phyloP scores from a whole-genome alignment of 2,888 invertebrate genomes.

The Lepidochrysops patricia region DNA sequence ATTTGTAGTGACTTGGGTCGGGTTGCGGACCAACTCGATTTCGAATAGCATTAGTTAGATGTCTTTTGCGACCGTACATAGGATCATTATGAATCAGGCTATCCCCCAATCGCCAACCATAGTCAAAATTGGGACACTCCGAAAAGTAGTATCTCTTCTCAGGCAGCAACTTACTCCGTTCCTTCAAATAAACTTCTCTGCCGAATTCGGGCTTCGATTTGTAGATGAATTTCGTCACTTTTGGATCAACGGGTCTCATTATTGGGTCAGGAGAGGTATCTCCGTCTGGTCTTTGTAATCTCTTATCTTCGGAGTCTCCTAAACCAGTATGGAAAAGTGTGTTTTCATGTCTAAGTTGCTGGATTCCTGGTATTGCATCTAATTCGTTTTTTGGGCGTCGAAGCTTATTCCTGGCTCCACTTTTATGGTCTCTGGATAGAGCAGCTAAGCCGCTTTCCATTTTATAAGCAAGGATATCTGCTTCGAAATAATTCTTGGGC shows the following conservation, averaged over 20 bases:
- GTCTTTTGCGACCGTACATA: conserved; percentile 35
- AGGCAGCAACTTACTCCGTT: conserved; percentile 31
- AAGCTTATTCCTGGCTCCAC: conserved; percentile 32
- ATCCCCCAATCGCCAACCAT: conserved; percentile 44
- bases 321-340: conserved; percentile 38
- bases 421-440: conserved; percentile 36
- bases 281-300: conserved; percentile 32
- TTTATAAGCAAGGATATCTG: conserved; percentile 37
- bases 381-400: conserved; percentile 35
- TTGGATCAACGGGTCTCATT: conserved; percentile 41
- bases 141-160: conserved; percentile 43
- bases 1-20: conserved; percentile 39
- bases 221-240: conserved; percentile 32
- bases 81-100: conserved; percentile 29
- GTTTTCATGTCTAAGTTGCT: conserved; percentile 34
- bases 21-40: conserved; percentile 39
- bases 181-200: conserved; percentile 32
- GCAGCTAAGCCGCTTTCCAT: conserved; percentile 39
- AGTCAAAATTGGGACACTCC: conserved; percentile 35
- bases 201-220: conserved; percentile 38
- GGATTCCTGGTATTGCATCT: conserved; percentile 32
- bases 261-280: conserved; percentile 35
- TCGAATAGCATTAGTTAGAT: conserved; percentile 33
- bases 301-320: conserved; percentile 37
- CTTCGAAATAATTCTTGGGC: conserved; percentile 39